A percentile compares a stretch with the other conserved stretches of the same genome.
phyloP scores from a whole-genome alignment of 2,113 vertebrate species.

The Scopus umbretta region DNA sequence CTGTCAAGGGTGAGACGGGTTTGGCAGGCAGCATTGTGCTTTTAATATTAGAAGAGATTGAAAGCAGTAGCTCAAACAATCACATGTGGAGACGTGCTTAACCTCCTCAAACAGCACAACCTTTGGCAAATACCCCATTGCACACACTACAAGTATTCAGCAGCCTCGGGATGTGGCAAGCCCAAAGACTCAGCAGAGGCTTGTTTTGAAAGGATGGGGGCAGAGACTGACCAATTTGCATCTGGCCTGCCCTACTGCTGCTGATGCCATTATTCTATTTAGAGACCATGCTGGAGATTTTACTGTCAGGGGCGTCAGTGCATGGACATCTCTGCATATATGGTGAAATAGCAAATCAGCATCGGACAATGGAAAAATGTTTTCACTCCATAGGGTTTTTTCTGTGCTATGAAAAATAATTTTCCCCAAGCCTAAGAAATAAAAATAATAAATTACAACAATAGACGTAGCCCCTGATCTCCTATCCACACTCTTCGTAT shows the following conservation, averaged over 20 bases:
- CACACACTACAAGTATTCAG: neutral
- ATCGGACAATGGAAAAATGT: neutral
- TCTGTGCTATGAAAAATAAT: neutral
- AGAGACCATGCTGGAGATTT: neutral
- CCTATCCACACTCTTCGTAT: neutral
- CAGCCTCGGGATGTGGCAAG: accelerated
- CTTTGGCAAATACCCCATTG: neutral
- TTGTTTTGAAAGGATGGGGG: neutral
- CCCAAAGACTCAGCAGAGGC: neutral
- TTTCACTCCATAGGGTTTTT: accelerated
- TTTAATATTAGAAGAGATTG: neutral
- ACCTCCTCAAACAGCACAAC: neutral
- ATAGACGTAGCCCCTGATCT: neutral
- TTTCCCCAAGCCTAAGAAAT: neutral
- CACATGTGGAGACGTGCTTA: neutral
- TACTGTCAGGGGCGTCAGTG: accelerated
- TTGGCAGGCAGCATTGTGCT: neutral
- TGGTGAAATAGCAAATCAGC: neutral
- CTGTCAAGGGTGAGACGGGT: accelerated
- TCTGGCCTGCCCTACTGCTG: neutral
- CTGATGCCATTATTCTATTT: neutral
- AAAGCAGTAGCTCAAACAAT: neutral
- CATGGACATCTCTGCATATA: neutral
- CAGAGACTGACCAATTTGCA: neutral
- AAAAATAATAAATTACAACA: neutral